These are phyloP conservation scores for Tilapia sparmanii DNA, from an alignment of 2,113 vertebrate genomes.

Conservation along the genomic window DNA sequence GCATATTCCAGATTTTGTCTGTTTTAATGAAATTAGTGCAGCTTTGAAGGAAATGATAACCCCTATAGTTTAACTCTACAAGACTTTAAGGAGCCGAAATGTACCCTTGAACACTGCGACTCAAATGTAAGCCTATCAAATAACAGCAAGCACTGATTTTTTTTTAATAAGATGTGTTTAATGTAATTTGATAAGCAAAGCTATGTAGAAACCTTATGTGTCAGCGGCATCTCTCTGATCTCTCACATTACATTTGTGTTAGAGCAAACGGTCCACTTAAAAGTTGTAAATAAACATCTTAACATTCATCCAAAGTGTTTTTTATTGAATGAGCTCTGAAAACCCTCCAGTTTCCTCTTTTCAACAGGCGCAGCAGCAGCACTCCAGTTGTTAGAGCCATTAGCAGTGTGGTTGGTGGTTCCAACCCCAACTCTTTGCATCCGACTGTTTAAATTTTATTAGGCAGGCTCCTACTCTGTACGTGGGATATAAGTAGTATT, in stretches of 20 bases:
- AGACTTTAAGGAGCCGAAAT: not conserved
- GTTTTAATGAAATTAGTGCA: not conserved
- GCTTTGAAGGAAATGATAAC: not conserved
- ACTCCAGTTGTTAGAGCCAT: not conserved
- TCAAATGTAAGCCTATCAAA: not conserved
- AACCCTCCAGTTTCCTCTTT: not conserved
- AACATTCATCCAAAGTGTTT: conserved; percentile 28
- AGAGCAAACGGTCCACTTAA: conserved; percentile 33
- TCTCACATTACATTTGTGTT: conserved; percentile 24
- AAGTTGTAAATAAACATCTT: conserved; percentile 63
- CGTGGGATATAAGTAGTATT: not conserved
- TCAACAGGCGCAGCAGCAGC: not conserved
- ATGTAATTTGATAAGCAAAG: not conserved
- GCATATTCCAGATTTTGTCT: not conserved
- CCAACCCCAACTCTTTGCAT: not conserved
- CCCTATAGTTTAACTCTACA: not conserved
- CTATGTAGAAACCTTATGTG: conserved; percentile 20
- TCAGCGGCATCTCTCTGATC: not conserved
- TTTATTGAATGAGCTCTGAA: not conserved
- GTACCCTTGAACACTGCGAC: not conserved
- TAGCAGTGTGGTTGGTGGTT: not conserved
- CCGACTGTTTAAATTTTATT: not conserved
- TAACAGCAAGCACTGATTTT: not conserved
- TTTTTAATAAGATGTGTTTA: not conserved
- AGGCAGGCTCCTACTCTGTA: not conserved